Percentiles rank a stretch among this genome's conserved stretches.
phyloP scores from a whole-genome alignment of 2,888 invertebrate genomes.

The Melinopterus prodromus region DNA sequence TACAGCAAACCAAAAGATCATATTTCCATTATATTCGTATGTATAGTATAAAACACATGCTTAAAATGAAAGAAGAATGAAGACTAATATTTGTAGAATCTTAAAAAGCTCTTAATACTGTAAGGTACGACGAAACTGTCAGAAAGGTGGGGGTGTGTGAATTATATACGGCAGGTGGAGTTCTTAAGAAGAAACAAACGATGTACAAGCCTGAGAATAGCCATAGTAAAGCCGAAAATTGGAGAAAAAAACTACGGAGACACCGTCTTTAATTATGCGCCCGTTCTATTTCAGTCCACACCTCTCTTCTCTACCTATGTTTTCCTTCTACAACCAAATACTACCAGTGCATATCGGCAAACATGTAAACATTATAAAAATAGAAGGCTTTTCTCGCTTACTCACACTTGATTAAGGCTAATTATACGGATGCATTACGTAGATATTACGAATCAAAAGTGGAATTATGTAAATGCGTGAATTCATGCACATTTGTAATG shows the following conservation, averaged over 20 bases:
- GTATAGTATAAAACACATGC: neutral
- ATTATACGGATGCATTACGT: neutral
- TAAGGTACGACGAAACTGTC: neutral
- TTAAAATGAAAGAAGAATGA: neutral
- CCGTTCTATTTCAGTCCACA: neutral
- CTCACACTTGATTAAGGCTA: neutral
- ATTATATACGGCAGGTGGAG: constrained; percentile 15
- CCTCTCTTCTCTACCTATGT: neutral
- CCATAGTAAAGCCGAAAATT: constrained; percentile 4
- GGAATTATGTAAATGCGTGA: neutral
- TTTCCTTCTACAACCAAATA: neutral
- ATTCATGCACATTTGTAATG: constrained; percentile 13
- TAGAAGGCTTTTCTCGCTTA: neutral
- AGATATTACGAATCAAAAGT: neutral
- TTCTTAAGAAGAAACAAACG: constrained; percentile 21
- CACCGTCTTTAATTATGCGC: neutral
- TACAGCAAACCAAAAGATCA: neutral
- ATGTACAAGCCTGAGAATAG: constrained; percentile 17
- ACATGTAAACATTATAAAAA: neutral
- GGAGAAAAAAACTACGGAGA: constrained; percentile 4
- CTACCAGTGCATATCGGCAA: neutral
- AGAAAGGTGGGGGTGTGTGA: constrained; percentile 1
- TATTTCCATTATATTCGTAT: neutral
- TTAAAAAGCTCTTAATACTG: neutral
- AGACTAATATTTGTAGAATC: neutral